Evolutionary conservation across 2,797 vertebrate genomes (phyloP).

Genomic region (Natrix natrix): DNA sequence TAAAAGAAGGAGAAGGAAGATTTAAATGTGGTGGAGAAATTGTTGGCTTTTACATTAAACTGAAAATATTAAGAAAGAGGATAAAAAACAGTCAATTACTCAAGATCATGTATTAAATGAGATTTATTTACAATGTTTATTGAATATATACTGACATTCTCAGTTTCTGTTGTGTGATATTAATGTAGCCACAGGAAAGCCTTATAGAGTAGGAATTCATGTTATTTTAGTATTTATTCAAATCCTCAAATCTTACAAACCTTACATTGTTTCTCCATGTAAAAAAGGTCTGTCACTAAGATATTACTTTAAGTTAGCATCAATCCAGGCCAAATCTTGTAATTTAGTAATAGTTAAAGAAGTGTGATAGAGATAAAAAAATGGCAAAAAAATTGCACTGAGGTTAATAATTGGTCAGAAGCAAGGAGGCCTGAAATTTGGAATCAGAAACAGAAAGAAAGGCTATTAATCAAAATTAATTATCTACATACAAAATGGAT

Average conservation of each 20-base stretch:
- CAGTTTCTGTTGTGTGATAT: constrained; percentile 15
- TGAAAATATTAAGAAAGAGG: background rate
- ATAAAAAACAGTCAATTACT: background rate
- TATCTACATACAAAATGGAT: constrained; percentile 53
- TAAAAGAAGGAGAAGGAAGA: background rate
- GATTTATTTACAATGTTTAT: constrained; percentile 23
- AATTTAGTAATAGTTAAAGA: constrained; percentile 9
- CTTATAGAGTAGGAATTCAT: constrained; percentile 33
- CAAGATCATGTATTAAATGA: constrained; percentile 16
- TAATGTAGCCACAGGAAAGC: constrained; percentile 19
- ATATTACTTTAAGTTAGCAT: constrained; percentile 52
- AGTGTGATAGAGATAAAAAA: constrained; percentile 7
- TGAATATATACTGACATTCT: constrained; percentile 25
- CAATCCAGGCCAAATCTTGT: constrained; percentile 41
- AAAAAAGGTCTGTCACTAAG: constrained; percentile 37
- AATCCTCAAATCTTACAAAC: constrained; percentile 47
- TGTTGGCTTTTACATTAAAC: background rate
- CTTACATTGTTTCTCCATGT: constrained; percentile 15
- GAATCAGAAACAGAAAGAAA: constrained; percentile 55
- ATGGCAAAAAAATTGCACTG: constrained; percentile 44
- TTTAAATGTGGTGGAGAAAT: background rate
- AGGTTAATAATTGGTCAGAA: constrained; percentile 58
- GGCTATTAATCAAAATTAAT: constrained; percentile 62
- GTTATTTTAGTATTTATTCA: constrained; percentile 52
- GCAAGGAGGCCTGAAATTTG: constrained; percentile 41